Conservation (phyloP, 2,797 vertebrate species). For the Malurus leucopterus region DNA sequence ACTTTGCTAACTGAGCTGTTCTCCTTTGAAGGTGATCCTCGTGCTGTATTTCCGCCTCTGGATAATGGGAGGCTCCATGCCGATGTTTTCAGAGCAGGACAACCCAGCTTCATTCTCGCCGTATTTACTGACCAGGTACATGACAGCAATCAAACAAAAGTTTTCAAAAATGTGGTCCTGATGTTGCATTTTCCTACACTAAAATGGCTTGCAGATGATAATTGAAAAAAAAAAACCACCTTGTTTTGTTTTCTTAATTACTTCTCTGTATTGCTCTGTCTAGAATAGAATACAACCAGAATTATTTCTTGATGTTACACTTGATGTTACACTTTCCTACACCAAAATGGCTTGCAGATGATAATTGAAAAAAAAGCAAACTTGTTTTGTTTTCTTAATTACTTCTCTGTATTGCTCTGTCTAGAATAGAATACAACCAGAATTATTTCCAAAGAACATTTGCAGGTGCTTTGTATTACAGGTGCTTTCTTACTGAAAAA, state of each 20-base stretch:
- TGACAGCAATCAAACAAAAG: neutral
- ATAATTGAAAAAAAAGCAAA: neutral
- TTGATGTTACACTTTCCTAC: neutral
- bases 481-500: neutral
- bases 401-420: neutral
- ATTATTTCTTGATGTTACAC: neutral
- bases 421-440: neutral
- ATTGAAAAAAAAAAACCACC: neutral
- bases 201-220: neutral
- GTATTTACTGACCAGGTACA: slow-evolving; percentile 87
- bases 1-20: neutral
- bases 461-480: neutral
- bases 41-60: slow-evolving; percentile 88
- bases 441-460: neutral
- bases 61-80: slow-evolving; percentile 98
- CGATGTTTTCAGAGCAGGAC: slow-evolving; percentile 96
- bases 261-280: neutral
- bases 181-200: neutral
- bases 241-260: neutral
- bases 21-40: slow-evolving; percentile 77
- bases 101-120: slow-evolving; percentile 95
- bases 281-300: neutral
- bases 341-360: neutral
- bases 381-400: neutral
- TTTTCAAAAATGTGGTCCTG: neutral